Evolutionary conservation across 1,140 invertebrate species (phyloP).

Genomic region (Telenomus remus): DNA sequence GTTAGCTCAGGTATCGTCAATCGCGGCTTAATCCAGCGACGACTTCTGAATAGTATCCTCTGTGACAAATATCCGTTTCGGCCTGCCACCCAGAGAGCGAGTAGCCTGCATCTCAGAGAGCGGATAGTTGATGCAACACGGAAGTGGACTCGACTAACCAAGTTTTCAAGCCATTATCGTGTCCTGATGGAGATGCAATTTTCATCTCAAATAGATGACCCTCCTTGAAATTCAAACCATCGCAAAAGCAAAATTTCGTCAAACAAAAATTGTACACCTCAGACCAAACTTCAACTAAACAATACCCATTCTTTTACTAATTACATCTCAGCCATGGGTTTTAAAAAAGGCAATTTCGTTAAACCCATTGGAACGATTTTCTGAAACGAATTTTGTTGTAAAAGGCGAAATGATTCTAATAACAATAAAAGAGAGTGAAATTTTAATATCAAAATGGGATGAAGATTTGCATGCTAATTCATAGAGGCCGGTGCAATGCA

Average conservation of each 20-base stretch:
- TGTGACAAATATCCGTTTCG: conserved; percentile 38
- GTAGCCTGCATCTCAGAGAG: conserved; percentile 10
- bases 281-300: too few relatives aligned
- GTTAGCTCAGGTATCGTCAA: conserved; percentile 24
- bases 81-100: conserved; percentile 30
- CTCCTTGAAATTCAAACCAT: conserved; percentile 11
- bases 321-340: too few relatives aligned
- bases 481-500: too few relatives aligned
- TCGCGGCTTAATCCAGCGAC: conserved; percentile 22
- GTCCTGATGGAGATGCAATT: conserved; percentile 25
- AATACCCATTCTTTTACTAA: too few relatives aligned
- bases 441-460: too few relatives aligned
- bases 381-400: too few relatives aligned
- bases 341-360: too few relatives aligned
- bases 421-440: too few relatives aligned
- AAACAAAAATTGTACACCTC: too few relatives aligned
- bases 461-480: too few relatives aligned
- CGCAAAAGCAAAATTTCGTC: conserved; percentile 10
- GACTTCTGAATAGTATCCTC: conserved; percentile 34
- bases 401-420: too few relatives aligned
- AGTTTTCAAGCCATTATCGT: conserved; percentile 47
- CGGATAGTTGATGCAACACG: conserved; percentile 35
- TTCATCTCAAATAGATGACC: conserved; percentile 37
- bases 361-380: too few relatives aligned
- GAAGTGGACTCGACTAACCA: conserved; percentile 30